phyloP scores from a whole-genome alignment of 2,113 vertebrate species.

The Cheilinus undulatus region DNA sequence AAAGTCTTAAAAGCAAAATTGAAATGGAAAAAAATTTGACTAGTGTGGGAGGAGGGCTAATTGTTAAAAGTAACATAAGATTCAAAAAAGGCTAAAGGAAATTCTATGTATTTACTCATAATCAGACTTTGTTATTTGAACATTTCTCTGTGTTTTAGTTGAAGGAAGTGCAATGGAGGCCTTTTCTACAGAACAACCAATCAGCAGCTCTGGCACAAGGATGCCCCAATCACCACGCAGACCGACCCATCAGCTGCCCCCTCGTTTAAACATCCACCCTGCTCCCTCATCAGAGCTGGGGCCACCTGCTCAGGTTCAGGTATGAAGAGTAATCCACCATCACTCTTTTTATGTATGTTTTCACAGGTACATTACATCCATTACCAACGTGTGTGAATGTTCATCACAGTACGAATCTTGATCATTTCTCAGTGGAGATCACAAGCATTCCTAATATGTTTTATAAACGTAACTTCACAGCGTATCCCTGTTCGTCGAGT shows the following conservation, averaged over 20 bases:
- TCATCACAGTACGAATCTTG: background rate
- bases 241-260: constrained; percentile 89
- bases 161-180: constrained; percentile 86
- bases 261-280: constrained; percentile 90
- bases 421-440: background rate
- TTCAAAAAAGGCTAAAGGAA: too few relatives aligned
- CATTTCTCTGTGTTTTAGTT: constrained; percentile 74
- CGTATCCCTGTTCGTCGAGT: constrained; percentile 85
- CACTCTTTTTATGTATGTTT: background rate
- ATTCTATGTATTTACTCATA: too few relatives aligned
- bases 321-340: background rate
- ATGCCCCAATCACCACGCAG: constrained; percentile 91
- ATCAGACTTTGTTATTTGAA: too few relatives aligned
- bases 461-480: constrained; percentile 54
- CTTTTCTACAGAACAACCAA: constrained; percentile 89
- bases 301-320: constrained; percentile 89
- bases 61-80: background rate
- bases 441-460: background rate
- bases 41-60: accelerated
- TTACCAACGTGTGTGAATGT: too few relatives aligned
- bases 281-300: constrained; percentile 90
- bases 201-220: constrained; percentile 87
- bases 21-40: background rate
- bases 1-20: background rate
- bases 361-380: too few relatives aligned